These are phyloP conservation scores for Nyctalus aviator DNA, from an alignment of 2,797 vertebrate genomes.

Conservation along the genomic window DNA sequence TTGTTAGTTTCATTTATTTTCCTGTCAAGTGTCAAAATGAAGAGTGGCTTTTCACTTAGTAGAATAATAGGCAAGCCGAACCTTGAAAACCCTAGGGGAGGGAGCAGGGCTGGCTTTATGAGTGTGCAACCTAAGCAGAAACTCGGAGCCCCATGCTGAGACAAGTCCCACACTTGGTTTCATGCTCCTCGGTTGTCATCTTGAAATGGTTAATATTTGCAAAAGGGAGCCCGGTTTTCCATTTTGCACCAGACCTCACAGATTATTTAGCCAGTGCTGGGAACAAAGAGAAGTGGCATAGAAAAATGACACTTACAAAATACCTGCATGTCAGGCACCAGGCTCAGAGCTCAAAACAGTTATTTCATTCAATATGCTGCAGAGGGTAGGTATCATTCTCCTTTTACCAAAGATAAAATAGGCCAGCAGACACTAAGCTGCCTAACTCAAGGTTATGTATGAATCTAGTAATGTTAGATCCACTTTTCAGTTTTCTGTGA, in stretches of 20 bases:
- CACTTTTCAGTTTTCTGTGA: constrained; percentile 23
- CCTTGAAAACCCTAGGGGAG: neutral
- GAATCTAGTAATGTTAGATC: neutral
- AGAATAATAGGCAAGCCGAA: neutral
- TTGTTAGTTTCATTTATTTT: constrained; percentile 25
- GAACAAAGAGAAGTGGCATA: neutral
- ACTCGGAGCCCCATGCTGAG: neutral
- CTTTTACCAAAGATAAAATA: constrained; percentile 49
- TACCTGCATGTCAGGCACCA: neutral
- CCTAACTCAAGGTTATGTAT: neutral
- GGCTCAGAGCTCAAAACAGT: neutral
- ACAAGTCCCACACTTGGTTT: neutral
- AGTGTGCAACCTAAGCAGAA: neutral
- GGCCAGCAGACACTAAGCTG: neutral
- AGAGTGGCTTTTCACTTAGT: constrained; percentile 6
- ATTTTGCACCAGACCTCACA: neutral
- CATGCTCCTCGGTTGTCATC: neutral
- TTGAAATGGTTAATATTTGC: constrained; percentile 10
- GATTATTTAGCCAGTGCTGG: neutral
- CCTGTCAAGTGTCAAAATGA: neutral
- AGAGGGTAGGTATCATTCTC: neutral
- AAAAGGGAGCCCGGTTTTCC: neutral
- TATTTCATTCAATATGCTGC: neutral
- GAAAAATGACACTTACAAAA: neutral
- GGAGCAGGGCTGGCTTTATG: neutral